Evolutionary conservation across 2,797 vertebrate genomes (phyloP).

Genomic region (Sylvilagus floridanus): DNA sequence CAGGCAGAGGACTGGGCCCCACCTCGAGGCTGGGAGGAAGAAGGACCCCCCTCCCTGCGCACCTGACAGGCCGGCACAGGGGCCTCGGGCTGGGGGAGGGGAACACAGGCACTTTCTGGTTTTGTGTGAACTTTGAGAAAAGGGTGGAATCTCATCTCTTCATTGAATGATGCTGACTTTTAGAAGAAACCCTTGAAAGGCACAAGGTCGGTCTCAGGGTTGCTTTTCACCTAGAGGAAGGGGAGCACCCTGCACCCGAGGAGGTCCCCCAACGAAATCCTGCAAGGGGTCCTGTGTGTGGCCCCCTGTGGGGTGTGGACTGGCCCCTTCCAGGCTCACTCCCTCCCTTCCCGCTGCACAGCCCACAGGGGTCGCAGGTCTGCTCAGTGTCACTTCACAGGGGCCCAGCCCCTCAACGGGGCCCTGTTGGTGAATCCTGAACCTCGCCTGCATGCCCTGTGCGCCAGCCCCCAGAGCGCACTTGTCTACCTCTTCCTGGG

Average conservation of each 20-base stretch:
- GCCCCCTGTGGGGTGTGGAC: rapidly evolving
- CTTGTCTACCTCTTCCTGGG: rapidly evolving
- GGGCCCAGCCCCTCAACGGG: neutral
- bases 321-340: neutral
- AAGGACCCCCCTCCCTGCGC: too few species aligned
- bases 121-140: constrained; percentile 10
- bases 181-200: constrained; percentile 17
- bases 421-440: neutral
- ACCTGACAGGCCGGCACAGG: neutral
- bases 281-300: neutral
- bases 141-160: neutral
- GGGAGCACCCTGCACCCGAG: rapidly evolving
- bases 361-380: neutral
- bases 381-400: neutral
- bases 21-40: neutral
- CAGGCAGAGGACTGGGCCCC: neutral
- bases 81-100: neutral
- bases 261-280: rapidly evolving
- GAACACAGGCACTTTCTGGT: neutral
- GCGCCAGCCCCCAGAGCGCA: too few species aligned
- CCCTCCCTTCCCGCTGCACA: too few species aligned
- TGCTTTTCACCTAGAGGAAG: neutral
- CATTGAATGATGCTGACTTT: constrained; percentile 48
- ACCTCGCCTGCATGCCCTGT: too few species aligned
- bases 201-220: neutral